These are phyloP conservation scores for Merodon equestris DNA, from an alignment of 2,888 invertebrate genomes.

Conservation along the genomic window DNA sequence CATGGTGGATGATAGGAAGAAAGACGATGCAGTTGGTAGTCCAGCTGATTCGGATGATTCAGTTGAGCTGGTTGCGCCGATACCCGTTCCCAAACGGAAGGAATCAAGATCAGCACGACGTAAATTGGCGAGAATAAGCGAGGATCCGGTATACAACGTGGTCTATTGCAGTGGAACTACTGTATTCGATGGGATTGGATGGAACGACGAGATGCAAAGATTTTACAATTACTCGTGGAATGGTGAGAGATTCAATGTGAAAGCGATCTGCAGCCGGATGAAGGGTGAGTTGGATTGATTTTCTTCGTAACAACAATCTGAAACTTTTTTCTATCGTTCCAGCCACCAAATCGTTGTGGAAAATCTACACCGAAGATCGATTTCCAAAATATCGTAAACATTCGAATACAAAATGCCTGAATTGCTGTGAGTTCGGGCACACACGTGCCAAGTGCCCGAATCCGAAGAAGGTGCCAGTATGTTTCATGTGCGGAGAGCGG, in stretches of 20 bases:
- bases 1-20: slow-evolving; percentile 29
- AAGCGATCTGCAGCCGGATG: slow-evolving; percentile 82
- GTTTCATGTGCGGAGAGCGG: slow-evolving; percentile 84
- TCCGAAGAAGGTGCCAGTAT: slow-evolving; percentile 81
- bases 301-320: neutral
- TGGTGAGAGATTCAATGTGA: slow-evolving; percentile 82
- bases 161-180: slow-evolving; percentile 55
- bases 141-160: slow-evolving; percentile 58
- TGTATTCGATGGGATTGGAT: slow-evolving; percentile 72
- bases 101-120: neutral
- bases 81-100: slow-evolving; percentile 18
- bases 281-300: slow-evolving; percentile 80
- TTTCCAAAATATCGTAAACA: slow-evolving; percentile 71
- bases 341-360: slow-evolving; percentile 73
- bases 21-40: neutral
- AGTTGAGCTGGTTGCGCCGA: slow-evolving; percentile 39
- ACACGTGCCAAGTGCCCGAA: slow-evolving; percentile 81
- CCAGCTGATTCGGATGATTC: slow-evolving; percentile 51
- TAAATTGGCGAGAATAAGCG: slow-evolving; percentile 7
- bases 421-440: slow-evolving; percentile 84
- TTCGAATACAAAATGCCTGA: slow-evolving; percentile 80
- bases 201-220: slow-evolving; percentile 81
- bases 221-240: slow-evolving; percentile 85
- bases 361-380: slow-evolving; percentile 74
- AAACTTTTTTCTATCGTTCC: slow-evolving; percentile 1